These are phyloP conservation scores for Alcedo quadribrachys DNA, from an alignment of 2,797 vertebrate species.

Conservation along the genomic window DNA sequence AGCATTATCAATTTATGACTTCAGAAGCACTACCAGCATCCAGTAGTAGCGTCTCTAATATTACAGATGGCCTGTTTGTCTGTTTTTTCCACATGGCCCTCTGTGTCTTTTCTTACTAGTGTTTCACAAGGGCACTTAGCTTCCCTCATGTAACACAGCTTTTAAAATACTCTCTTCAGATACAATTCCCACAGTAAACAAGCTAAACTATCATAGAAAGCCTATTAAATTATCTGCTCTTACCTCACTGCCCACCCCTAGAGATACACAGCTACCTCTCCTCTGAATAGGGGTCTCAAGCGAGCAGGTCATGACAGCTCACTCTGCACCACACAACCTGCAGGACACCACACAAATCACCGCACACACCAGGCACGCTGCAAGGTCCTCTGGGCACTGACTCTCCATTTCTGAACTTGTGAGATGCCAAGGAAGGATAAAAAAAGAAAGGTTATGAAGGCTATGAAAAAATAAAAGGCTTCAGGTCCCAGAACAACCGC, in stretches of 20 bases:
- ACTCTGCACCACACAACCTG: not conserved
- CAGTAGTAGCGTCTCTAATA: slow-evolving; percentile 5
- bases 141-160: not conserved
- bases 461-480: not conserved
- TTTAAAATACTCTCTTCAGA: not conserved
- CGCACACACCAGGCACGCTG: not conserved
- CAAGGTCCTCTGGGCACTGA: not conserved
- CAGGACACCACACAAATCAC: not conserved
- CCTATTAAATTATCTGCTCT: not conserved
- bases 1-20: slow-evolving; percentile 63
- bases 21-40: slow-evolving; percentile 45
- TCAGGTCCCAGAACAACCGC: not conserved
- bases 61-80: slow-evolving; percentile 47
- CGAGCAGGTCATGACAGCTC: not conserved
- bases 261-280: not conserved
- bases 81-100: not conserved
- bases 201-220: not conserved
- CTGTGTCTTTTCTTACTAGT: not conserved
- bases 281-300: not conserved
- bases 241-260: not conserved
- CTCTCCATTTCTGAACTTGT: not conserved
- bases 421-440: not conserved
- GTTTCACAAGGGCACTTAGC: slow-evolving; percentile 12
- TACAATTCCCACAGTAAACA: not conserved
- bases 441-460: not conserved